Conservation (phyloP, 2,888 invertebrate species). For the Ischnura elegans region DNA sequence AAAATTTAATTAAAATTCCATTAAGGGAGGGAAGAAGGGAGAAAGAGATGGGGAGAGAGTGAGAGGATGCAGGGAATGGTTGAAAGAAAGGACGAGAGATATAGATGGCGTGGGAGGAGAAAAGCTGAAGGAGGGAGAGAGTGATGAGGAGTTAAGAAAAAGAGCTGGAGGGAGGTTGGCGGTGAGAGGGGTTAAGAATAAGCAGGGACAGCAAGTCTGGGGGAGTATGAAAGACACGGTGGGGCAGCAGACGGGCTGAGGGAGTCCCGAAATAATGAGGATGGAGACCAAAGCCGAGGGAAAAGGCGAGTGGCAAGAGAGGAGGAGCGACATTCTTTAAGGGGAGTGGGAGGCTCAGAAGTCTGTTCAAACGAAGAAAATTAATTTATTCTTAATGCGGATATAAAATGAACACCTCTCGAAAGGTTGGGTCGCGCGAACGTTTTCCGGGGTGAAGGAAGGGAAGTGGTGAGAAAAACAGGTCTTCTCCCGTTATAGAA, state of each 20-base stretch:
- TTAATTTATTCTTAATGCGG: constrained; percentile 40
- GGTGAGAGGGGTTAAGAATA: background rate
- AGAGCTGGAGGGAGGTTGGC: too few relatives aligned
- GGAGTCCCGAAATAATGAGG: constrained; percentile 50
- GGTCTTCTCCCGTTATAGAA: too few relatives aligned
- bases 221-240: background rate
- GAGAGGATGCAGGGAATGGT: background rate
- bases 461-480: background rate
- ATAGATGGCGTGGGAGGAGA: background rate
- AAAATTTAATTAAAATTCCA: constrained; percentile 61
- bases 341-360: background rate
- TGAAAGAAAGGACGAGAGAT: background rate
- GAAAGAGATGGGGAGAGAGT: background rate
- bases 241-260: background rate
- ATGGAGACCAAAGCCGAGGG: constrained; percentile 30
- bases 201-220: background rate
- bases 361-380: constrained; percentile 44
- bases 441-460: background rate
- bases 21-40: background rate
- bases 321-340: background rate
- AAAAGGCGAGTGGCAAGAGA: background rate
- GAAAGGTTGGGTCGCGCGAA: background rate
- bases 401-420: background rate
- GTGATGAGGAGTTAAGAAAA: background rate
- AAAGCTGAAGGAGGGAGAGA: background rate